phyloP scores from a whole-genome alignment of 2,113 vertebrate genomes.

The Sardina pilchardus region DNA sequence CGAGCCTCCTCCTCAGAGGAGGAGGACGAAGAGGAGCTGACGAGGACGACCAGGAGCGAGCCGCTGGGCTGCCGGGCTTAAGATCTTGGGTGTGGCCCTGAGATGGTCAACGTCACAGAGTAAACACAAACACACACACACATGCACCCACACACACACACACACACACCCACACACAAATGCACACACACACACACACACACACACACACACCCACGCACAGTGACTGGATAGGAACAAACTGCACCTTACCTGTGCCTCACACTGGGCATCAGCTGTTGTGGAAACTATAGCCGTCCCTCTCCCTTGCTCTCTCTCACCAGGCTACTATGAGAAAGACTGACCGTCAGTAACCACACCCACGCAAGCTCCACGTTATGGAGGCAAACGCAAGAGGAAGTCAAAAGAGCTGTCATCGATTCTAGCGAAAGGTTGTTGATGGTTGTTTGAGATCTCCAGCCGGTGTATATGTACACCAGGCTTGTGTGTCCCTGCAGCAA shows the following conservation, averaged over 20 bases:
- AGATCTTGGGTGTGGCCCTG: neutral
- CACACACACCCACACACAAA: constrained; percentile 4
- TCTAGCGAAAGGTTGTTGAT: neutral
- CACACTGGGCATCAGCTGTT: constrained; percentile 5
- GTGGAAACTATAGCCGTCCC: neutral
- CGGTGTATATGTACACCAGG: neutral
- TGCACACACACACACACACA: constrained; percentile 10
- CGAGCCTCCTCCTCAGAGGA: constrained; percentile 1
- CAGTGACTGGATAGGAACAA: neutral
- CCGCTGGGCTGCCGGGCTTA: neutral
- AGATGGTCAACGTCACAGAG: neutral
- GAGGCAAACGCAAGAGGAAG: neutral
- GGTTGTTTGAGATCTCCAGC: neutral
- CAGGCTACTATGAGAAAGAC: neutral
- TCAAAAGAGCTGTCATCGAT: neutral
- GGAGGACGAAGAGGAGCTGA: neutral
- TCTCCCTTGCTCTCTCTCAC: neutral
- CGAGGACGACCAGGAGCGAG: neutral
- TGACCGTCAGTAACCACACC: neutral
- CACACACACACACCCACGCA: constrained; percentile 6
- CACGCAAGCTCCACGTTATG: neutral
- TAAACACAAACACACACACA: neutral
- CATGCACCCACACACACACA: too few species aligned
- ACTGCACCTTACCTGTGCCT: neutral
- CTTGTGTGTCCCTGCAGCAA: neutral